phyloP scores from a whole-genome alignment of 2,888 invertebrate species.

The Hypena proboscidalis region DNA sequence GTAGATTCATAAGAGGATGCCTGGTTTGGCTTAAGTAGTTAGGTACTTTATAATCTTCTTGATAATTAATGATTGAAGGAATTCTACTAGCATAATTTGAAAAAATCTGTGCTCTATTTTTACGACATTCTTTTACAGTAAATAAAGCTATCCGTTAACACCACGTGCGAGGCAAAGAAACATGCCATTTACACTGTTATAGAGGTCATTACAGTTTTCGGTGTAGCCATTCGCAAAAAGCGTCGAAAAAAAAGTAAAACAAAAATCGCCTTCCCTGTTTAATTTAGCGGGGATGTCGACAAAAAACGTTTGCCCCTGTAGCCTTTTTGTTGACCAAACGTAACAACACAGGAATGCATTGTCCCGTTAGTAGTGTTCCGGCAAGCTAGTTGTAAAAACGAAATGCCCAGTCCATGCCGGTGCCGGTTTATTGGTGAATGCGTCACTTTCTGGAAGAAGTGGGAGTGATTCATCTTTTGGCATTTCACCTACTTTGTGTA shows the following conservation, averaged over 20 bases:
- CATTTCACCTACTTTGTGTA: conserved; percentile 1
- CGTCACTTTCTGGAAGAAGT: conserved; percentile 52
- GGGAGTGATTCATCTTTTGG: conserved; percentile 56
- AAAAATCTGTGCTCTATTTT: conserved; percentile 1
- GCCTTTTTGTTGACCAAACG: conserved; percentile 77
- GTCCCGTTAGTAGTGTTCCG: conserved; percentile 69
- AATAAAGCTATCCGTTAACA: conserved; percentile 11
- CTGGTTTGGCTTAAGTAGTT: too few relatives aligned
- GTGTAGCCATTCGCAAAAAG: conserved; percentile 60
- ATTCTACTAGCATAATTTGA: too few relatives aligned
- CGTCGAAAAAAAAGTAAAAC: conserved; percentile 59
- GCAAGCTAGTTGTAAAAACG: conserved; percentile 62
- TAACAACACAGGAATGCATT: conserved; percentile 79
- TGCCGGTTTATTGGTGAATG: conserved; percentile 58
- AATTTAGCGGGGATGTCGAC: conserved; percentile 80
- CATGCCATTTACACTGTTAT: conserved; percentile 33
- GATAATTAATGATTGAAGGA: too few relatives aligned
- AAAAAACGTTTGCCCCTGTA: conserved; percentile 74
- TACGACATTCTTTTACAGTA: not conserved
- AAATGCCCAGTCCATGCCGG: conserved; percentile 62
- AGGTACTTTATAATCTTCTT: too few relatives aligned
- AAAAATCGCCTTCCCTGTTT: conserved; percentile 79
- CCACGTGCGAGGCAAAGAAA: conserved; percentile 18
- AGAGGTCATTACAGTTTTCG: conserved; percentile 44
- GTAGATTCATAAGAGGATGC: conserved; percentile 1